Evolutionary conservation across 2,797 vertebrate genomes (phyloP), one percentile per base, ranked within the genome.

Genomic region (Sebastolobus altivelis): DNA sequence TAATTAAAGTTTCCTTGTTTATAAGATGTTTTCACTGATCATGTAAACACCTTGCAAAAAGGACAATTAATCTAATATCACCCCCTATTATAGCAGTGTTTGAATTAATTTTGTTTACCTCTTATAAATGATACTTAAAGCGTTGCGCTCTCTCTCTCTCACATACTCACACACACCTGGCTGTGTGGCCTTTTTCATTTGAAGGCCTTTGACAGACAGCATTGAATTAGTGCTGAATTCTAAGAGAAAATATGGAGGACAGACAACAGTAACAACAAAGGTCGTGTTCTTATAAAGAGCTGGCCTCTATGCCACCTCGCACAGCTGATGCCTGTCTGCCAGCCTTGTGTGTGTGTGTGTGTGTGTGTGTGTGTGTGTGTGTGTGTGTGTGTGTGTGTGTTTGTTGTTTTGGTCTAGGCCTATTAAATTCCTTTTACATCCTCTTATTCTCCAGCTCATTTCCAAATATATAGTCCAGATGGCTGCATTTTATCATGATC

Each of bases 311-410:
- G 76, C 40, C 56, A 77, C 35, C 59, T 61, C 0, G 7, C 54
- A 79, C 76, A 89, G 80, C 82, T 87, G 84, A 86, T 89, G 80
- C 87, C 81, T 88, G 82, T 84, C 78, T 70, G 75, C 43, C 72
- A 73, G 16, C 33, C 59, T 37, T 70, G 1, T 56, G 65, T 65
- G 46, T 56, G n/a, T 29, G 6, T 60, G 52, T 58, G 10, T 68
- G 59, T 59, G 62, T 43, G 13, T 31, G 8, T 52, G 52, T 55
- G 5, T 72, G 55, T 43, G 61, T 54, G 2, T 70, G 1, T 56
- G 65, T 65, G 46, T 56, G n/a, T 66, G 38, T 79, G 13, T 31
- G 4, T 60, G 52, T 60, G 8, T 70, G 46, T 46, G 62, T 55
- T 5, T 61, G 22, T 31, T 56, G 74, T 65, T 60, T 78, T 56